A percentile compares a stretch with the other conserved stretches of the same genome.
These are phyloP conservation scores for Iphiclides podalirius DNA, from an alignment of 2,888 invertebrate genomes.

Conservation along the genomic window DNA sequence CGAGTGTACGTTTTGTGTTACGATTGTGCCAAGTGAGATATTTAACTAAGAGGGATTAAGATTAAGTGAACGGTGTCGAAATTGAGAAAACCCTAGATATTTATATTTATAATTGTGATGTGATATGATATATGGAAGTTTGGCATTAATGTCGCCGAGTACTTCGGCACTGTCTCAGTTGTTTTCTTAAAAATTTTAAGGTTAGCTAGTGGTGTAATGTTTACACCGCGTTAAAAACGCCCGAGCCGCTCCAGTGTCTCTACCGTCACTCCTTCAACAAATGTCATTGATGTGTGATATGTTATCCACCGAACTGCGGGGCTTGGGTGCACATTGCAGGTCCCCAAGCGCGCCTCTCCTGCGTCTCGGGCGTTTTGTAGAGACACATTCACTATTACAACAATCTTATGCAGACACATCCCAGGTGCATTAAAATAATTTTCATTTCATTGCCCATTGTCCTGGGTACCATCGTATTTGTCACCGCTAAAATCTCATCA, in stretches of 20 bases:
- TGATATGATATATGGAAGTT: slow-evolving; percentile 74
- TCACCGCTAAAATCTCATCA: not conserved
- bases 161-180: slow-evolving; percentile 1
- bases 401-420: slow-evolving; percentile 28
- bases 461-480: not conserved
- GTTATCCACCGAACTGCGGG: not conserved
- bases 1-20: slow-evolving; percentile 71
- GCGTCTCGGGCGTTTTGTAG: slow-evolving; percentile 2
- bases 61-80: slow-evolving; percentile 78
- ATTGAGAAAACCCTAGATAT: slow-evolving; percentile 72
- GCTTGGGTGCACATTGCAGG: slow-evolving; percentile 18
- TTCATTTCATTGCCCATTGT: slow-evolving; percentile 41
- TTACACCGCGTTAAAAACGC: slow-evolving; percentile 9
- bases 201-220: slow-evolving; percentile 28
- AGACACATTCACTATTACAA: slow-evolving; percentile 5
- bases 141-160: slow-evolving; percentile 48
- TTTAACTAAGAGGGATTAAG: slow-evolving; percentile 74
- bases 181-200: slow-evolving; percentile 33
- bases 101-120: slow-evolving; percentile 75
- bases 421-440: slow-evolving; percentile 56
- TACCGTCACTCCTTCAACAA: slow-evolving; percentile 20
- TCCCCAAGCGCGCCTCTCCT: not conserved
- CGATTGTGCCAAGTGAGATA: slow-evolving; percentile 79
- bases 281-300: not conserved
- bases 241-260: slow-evolving; percentile 26